These are phyloP conservation scores for Jaculus jaculus DNA, from an alignment of 2,113 vertebrate genomes.

Conservation along the genomic window DNA sequence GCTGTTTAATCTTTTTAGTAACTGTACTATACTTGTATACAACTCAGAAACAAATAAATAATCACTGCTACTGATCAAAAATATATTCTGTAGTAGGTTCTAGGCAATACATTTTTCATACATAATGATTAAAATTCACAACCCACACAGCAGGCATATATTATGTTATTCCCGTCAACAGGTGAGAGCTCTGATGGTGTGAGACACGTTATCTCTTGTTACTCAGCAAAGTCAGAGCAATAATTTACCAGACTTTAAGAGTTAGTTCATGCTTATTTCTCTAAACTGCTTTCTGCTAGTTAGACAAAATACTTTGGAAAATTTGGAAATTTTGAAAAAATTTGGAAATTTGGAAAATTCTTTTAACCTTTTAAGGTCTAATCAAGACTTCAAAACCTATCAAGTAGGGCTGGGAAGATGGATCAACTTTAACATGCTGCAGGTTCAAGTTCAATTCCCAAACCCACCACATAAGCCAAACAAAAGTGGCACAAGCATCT, in stretches of 20 bases:
- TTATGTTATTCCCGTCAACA: neutral
- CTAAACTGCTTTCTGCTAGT: neutral
- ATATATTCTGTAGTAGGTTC: neutral
- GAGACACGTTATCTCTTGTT: neutral
- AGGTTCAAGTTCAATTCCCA: too few species aligned
- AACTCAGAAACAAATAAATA: neutral
- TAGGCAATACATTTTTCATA: neutral
- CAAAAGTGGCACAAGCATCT: too few species aligned
- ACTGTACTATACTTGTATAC: neutral
- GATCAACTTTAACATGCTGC: too few species aligned
- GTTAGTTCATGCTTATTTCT: neutral
- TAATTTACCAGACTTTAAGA: neutral
- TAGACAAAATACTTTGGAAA: neutral
- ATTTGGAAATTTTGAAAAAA: too few species aligned
- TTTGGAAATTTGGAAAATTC: too few species aligned
- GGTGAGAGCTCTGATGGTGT: neutral
- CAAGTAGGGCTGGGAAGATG: too few species aligned
- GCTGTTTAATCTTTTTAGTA: neutral
- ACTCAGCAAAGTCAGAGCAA: neutral
- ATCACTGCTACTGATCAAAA: constrained; percentile 22
- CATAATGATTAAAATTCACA: neutral
- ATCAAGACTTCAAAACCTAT: neutral
- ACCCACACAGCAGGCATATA: neutral
- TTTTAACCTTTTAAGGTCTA: neutral
- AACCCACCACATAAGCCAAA: too few species aligned